Evolutionary conservation across 2,888 invertebrate genomes (phyloP), one percentile per base, ranked within the genome.

Genomic region (Uropetala carovei): DNA sequence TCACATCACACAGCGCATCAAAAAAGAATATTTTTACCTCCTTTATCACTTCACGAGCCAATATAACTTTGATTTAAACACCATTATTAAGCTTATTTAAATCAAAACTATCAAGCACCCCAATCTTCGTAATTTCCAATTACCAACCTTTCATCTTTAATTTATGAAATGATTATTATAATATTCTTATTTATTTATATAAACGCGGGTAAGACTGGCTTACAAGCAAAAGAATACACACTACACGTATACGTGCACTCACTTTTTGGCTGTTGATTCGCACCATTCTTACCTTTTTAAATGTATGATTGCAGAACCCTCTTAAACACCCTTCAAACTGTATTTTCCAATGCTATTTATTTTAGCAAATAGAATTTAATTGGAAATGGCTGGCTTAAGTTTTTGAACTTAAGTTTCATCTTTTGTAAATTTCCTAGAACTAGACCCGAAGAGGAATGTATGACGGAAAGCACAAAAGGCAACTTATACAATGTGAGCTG

Each of bases 191-290:
- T 89, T 89, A 89, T 89, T 89, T 89, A 89, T 89, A 64, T 89
- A 89, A 89, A 89, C 89, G 89, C 89, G 89, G 89, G 89, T 89
- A 89, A 89, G 89, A 89, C 68, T 89, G 89, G 89, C 89, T 68
- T 89, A 68, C 43, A 89, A 56, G 89, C 22, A 89, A 89, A 64
- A 64, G 22, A 64, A 64, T 43, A 56, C 89, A 89, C 64, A 43
- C 89, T 64, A 89, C 89, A 89, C 89, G 89, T 89, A 89, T 30
- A 68, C 16, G 43, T 56, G 89, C 89, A 89, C 89, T 89, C 89
- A 89, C 89, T 89, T 22, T n/a, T 89, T 89, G 89, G 89, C 64
- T n/a, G 30, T 27, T 27, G 64, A 43, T 89, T 89, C n/a, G 58
- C 64, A 60, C n/a, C 18, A 57, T 83, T 68, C 43, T 13, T 18